Evolutionary conservation across 2,113 vertebrate genomes (phyloP), one percentile per base, ranked within the genome.

Genomic region (Halichoerus grypus): DNA sequence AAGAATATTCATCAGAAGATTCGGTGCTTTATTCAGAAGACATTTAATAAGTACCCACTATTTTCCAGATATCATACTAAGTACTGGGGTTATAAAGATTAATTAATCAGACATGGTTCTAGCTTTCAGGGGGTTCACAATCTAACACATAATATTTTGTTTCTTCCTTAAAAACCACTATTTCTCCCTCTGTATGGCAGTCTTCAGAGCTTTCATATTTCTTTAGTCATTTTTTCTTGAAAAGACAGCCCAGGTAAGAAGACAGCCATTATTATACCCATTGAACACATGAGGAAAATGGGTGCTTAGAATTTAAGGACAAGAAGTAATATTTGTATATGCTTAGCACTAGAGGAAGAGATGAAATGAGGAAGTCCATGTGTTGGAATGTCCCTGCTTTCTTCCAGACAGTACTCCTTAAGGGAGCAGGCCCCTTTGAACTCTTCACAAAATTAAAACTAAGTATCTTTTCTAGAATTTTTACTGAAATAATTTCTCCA

Each of bases 401-500:
- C 59, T 97, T 81, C 33, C 36, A 53, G 9, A 51, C 4, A 81
- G 4, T 51, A 46, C 72, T 61, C 9, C 93, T 80, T 83, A 71
- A 95, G 46, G 12, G 22, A 84, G 22, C 11, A 76, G 46, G 21
- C 2, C 65, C 89, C 22, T 53, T 67, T 65, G 11, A 33, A 90
- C 18, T 59, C 55, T 33, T 67, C 12, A 80, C 14, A 74, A 65
- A 36, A 49, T 10, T 24, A 63, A 84, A 59, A 49, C 22, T 92
- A 88, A 79, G 24, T 24, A 4, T 65, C 53, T 86, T 96, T 94
- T 55, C 87, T 94, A 67, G 91, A 36, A n/a, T 51, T 55, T 42
- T 88, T 74, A 28, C 61, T 81, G 42, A 88, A 85, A 96, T 88
- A 81, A 85, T 80, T 88, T 91, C 76, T 76, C 76, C 28, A 67